Conservation (phyloP, 2,113 vertebrate genomes). For the Gasterosteus nipponicus region DNA sequence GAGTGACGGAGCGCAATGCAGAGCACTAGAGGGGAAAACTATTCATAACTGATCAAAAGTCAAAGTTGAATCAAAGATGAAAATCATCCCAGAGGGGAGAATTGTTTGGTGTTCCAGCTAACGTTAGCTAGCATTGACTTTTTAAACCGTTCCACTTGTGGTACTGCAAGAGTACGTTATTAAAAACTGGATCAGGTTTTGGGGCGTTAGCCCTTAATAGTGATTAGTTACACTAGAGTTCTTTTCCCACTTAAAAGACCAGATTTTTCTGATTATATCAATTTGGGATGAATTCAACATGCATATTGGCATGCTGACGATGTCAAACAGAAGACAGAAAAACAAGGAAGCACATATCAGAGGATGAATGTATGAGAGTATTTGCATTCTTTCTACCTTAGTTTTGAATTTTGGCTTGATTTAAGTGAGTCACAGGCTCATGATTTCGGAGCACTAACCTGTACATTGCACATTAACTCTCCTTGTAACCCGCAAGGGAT, state of each 20-base stretch:
- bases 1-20: no score
- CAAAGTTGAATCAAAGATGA: no score
- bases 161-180: background rate
- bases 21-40: no score
- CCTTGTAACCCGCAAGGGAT: slow-evolving; percentile 17
- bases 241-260: background rate
- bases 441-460: slow-evolving; percentile 13
- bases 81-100: no score
- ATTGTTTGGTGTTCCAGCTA: no score
- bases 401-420: background rate
- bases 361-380: background rate
- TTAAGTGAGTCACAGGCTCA: slow-evolving; percentile 8
- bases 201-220: background rate
- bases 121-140: background rate
- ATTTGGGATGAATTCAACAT: background rate
- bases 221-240: background rate
- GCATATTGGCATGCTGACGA: background rate
- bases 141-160: background rate
- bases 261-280: background rate
- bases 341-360: background rate
- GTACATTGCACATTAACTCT: slow-evolving; percentile 5
- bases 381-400: background rate
- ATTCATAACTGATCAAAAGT: no score
- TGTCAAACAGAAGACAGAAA: no score
- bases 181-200: background rate